Evolutionary conservation across 2,797 vertebrate genomes (phyloP).

Genomic region (Karalla daura): DNA sequence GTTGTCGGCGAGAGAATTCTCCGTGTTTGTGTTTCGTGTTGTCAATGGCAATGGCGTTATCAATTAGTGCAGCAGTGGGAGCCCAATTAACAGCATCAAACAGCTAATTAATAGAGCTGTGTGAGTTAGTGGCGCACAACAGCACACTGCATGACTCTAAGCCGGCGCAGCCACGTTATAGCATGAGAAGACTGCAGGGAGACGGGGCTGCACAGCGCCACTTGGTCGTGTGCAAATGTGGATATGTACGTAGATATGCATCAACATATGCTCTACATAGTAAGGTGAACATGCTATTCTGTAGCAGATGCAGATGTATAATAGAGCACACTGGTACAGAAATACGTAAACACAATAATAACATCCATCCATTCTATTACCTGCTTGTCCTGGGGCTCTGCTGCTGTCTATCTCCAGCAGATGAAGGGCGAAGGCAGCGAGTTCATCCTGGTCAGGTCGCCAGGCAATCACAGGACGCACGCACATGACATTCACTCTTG

Average conservation of each 20-base stretch:
- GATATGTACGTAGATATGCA: conserved; percentile 1
- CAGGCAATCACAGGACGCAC: too few relatives aligned
- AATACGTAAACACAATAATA: too few relatives aligned
- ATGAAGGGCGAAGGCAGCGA: too few relatives aligned
- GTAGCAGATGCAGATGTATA: background rate
- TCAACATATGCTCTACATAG: background rate
- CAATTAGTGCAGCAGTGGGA: conserved; percentile 89
- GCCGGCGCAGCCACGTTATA: conserved; percentile 63
- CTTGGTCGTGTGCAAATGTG: background rate
- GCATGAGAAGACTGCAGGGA: conserved; percentile 55
- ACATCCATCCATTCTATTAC: too few relatives aligned
- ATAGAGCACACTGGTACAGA: conserved; percentile 19
- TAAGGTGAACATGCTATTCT: too few relatives aligned
- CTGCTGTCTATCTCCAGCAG: too few relatives aligned
- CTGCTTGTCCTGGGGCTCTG: too few relatives aligned
- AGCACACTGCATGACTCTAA: conserved; percentile 73
- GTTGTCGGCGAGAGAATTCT: conserved; percentile 71
- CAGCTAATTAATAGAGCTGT: conserved; percentile 88
- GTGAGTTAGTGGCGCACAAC: conserved; percentile 79
- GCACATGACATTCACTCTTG: too few relatives aligned
- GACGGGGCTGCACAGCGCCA: conserved; percentile 23
- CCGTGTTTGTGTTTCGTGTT: conserved; percentile 82
- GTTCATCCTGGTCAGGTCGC: too few relatives aligned
- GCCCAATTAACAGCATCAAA: conserved; percentile 91
- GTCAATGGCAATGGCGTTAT: conserved; percentile 86